Evolutionary conservation across 2,888 invertebrate genomes (phyloP), one percentile per base, ranked within the genome.

Genomic region (Trilocha varians): DNA sequence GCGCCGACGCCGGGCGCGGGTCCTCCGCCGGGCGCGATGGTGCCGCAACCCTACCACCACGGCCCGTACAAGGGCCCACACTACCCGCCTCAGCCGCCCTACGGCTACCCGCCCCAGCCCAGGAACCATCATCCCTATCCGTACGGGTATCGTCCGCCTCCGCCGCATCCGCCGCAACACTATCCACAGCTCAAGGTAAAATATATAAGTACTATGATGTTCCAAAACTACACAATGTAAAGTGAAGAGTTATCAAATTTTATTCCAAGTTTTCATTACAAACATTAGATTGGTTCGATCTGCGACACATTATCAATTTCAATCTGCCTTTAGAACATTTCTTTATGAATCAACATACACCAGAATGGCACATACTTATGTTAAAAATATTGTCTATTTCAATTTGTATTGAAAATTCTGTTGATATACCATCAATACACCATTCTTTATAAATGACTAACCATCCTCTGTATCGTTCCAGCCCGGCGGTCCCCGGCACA

Each of bases 41-140:
- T 74, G 42, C 71, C 76, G 60, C 83, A 82, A 66, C 74, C 79
- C 52, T 80, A 83, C 56, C 82, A 76, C 63, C 79, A 79, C 53
- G 68, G 70, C 42, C 66, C 65, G 13, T 82, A 83, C 73, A 79
- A 80, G 65, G 59, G 76, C 55, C 73, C 77, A 53, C 85, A 83
- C 57, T 85, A 84, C 63, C 84, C 84, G 65, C 85, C 79, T 52
- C 78, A 75, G 63, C 72, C 76, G 65, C 75, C 79, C 56, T 80
- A 84, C 57, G 78, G 72, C 45, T 79, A 79, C 55, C 84, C 77
- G 62, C 80, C 84, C n/a, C n/a, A n/a, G 35, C 39, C 45, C 32
- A 59, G 83, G 43, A 86, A 85, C 50, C 85, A 85, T 55, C 86
- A 84, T 41, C 87, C 86, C n/a, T 80, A 82, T 58, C 78, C 77